Evolutionary conservation across 2,113 vertebrate species (phyloP), one percentile per base, ranked within the genome.

Genomic region (Paradoxurus hermaphroditus): DNA sequence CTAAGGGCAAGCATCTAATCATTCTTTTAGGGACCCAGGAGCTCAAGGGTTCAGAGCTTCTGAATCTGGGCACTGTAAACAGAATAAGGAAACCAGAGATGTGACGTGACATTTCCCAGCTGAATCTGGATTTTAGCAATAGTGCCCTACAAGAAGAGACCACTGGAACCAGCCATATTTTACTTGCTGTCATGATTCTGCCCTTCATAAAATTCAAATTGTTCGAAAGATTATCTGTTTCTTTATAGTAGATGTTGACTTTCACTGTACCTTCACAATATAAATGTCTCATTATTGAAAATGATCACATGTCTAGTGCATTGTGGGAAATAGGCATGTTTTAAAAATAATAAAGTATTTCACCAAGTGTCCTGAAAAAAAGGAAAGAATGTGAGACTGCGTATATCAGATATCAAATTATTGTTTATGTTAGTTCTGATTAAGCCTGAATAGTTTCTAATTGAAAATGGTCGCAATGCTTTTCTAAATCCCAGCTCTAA

Each of bases 271-370:
- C 59, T 68, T 82, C n/a, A 44, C 67, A 39, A 41, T 12, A 9
- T 67, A 85, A 72, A 68, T n/a, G 41, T 81, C 46, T 90, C 78
- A n/a, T 73, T 94, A 68, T 39, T 72, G 86, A 41, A 75, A 94
- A 79, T 63, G 79, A 59, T 67, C 68, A 87, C 16, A 19, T 34
- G 56, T 7, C 31, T 63, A 39, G 23, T 7, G 15, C 29, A 82
- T 36, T 91, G 41, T 70, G n/a, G 41, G 44, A 95, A 97, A 63
- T 5, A 72, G 21, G 53, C 41, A 72, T 73, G n/a, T 56, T 96
- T 91, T 93, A 31, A 86, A 91, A 92, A 31, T 73, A 87, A 81
- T n/a, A 49, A 90, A 78, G 4, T 5, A 78, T 82, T 91, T 95
- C 96, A 86, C 29, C 36, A 31, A 34, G 14, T 53, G 19, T 44